A percentile compares a stretch with the other conserved stretches of the same genome.
Conservation (phyloP, 2,113 vertebrate genomes). For the Semnornis frantzii region DNA sequence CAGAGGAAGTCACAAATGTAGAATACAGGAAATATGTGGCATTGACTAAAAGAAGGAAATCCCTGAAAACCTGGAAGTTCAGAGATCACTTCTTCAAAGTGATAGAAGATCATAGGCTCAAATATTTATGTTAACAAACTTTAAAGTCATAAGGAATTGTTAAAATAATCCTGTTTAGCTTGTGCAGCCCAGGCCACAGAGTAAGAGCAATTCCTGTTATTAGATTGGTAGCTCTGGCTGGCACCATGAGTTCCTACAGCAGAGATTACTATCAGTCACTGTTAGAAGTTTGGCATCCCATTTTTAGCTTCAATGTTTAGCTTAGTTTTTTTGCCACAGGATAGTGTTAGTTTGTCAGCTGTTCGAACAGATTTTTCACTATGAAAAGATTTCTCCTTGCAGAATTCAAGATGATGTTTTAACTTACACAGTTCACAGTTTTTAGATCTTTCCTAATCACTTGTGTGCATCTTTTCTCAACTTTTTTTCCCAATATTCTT, state of each 20-base stretch:
- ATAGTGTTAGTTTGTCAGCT: not conserved
- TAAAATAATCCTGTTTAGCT: not conserved
- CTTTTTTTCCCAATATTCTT: not conserved
- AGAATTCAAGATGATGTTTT: not conserved
- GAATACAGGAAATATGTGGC: not conserved
- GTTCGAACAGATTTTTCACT: not conserved
- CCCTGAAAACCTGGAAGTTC: slow-evolving; percentile 1
- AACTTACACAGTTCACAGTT: not conserved
- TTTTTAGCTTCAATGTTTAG: not conserved
- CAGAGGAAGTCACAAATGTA: not conserved
- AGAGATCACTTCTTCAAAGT: not conserved
- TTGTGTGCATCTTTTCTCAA: not conserved
- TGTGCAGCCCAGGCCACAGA: not conserved
- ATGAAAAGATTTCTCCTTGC: not conserved
- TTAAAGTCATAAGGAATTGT: not conserved
- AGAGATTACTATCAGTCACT: not conserved
- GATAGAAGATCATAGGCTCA: not conserved
- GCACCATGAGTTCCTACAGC: not conserved
- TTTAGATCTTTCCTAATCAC: not conserved
- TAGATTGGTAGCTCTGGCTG: not conserved
- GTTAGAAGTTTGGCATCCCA: not conserved
- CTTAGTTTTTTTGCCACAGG: not conserved
- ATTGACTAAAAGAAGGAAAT: not conserved
- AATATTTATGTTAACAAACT: not conserved
- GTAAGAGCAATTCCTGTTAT: not conserved